Conservation (phyloP, 2,113 vertebrate species). For the Hydrolagus affinis region DNA sequence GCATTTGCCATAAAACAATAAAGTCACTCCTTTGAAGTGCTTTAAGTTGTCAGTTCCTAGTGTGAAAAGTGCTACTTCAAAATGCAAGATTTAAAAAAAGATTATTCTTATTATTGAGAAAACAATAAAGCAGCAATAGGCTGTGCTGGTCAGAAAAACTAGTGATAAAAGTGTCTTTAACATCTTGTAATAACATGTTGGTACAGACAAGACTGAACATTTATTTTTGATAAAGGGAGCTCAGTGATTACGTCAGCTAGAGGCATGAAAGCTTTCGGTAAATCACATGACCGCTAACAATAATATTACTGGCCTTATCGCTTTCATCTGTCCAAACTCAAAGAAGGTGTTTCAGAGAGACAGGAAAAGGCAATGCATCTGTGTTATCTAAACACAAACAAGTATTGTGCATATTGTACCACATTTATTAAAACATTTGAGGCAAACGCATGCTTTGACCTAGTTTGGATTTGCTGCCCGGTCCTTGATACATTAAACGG, state of each 20-base stretch:
- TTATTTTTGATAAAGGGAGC: not conserved
- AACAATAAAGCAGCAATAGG: not conserved
- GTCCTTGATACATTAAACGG: not conserved
- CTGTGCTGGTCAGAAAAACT: not conserved
- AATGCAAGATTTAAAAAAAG: too few relatives aligned
- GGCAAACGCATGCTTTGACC: slow-evolving; percentile 12
- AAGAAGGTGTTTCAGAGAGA: slow-evolving; percentile 16
- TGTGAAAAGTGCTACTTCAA: too few relatives aligned
- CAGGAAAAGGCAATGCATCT: slow-evolving; percentile 24
- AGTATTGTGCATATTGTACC: not conserved
- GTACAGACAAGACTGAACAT: not conserved
- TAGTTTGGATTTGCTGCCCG: not conserved
- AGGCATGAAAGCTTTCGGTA: not conserved
- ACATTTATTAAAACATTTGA: slow-evolving; percentile 4
- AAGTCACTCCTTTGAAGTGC: too few relatives aligned
- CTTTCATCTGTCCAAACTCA: slow-evolving; percentile 2
- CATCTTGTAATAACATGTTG: slow-evolving; percentile 2
- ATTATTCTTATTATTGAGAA: not conserved
- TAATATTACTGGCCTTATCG: slow-evolving; percentile 19
- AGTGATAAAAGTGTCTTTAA: not conserved
- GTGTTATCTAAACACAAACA: slow-evolving; percentile 23
- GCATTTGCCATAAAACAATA: too few relatives aligned
- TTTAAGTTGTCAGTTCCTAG: too few relatives aligned
- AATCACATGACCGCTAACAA: slow-evolving; percentile 27
- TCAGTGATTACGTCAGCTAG: not conserved